Conservation (phyloP, 2,113 vertebrate species). For the Dermatemys mawii region DNA sequence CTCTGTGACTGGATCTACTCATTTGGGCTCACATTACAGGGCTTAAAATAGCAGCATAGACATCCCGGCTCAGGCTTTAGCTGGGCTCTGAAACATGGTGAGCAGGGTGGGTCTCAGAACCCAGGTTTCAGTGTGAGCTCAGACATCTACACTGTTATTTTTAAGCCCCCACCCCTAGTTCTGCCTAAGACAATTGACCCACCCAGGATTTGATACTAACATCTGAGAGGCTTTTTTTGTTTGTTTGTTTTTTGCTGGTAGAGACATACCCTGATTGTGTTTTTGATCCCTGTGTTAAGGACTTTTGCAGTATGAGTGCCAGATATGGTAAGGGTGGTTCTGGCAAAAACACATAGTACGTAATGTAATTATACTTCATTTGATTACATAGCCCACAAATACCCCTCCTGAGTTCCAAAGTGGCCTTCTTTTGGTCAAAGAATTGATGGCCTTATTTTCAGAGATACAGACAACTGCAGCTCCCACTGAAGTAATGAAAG, state of each 20-base stretch:
- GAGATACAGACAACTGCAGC: not conserved
- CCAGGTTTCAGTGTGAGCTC: too few relatives aligned
- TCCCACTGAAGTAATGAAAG: not conserved
- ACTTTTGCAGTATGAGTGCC: not conserved
- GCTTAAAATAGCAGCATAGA: not conserved
- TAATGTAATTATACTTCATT: not conserved
- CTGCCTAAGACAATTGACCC: not conserved
- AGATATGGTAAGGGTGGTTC: not conserved
- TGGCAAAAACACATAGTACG: not conserved
- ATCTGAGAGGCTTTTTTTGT: not conserved
- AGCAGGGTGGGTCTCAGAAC: too few relatives aligned
- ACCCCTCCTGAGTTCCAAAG: not conserved
- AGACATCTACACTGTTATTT: not conserved
- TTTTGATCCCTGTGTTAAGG: not conserved
- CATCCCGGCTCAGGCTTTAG: not conserved
- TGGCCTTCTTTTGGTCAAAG: too few relatives aligned
- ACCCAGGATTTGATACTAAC: not conserved
- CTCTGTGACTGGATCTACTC: not conserved
- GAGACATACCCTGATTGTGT: not conserved
- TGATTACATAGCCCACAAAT: not conserved
- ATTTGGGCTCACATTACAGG: not conserved
- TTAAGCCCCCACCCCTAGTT: too few relatives aligned
- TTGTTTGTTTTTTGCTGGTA: not conserved
- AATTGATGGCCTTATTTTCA: not conserved
- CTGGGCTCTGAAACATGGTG: too few relatives aligned